Evolutionary conservation across 2,888 invertebrate genomes (phyloP).

Genomic region (Stegophylla sp.): DNA sequence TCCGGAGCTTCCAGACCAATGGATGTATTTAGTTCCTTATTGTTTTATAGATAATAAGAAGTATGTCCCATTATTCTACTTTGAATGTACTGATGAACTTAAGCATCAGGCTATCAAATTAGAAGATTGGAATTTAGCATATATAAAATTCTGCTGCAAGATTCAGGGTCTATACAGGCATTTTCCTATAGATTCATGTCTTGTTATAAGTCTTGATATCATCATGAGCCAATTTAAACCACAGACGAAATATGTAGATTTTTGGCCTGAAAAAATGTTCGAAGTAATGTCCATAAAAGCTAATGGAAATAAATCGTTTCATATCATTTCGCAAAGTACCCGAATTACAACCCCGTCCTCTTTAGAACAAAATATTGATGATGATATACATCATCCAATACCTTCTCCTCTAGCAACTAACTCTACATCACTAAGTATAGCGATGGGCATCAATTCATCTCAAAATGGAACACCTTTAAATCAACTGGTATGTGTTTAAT

Average conservation of each 20-base stretch:
- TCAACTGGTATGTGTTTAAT: conserved; percentile 38
- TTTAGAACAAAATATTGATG: conserved; percentile 25
- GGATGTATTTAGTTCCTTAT: too few species aligned
- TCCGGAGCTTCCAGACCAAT: too few species aligned
- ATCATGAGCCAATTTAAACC: conserved; percentile 90
- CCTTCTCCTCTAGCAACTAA: conserved; percentile 60
- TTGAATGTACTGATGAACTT: conserved; percentile 89
- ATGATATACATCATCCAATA: conserved; percentile 18
- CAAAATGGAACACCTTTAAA: conserved; percentile 33
- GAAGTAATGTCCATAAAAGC: conserved; percentile 67
- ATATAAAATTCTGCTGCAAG: conserved; percentile 92
- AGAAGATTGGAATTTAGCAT: conserved; percentile 90
- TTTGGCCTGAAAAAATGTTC: conserved; percentile 89
- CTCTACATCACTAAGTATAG: conserved; percentile 3
- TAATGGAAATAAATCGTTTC: conserved; percentile 62
- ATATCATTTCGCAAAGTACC: conserved; percentile 3
- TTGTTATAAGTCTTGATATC: conserved; percentile 87
- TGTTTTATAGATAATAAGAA: conserved; percentile 83
- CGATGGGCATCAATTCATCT: neutral
- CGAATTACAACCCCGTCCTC: conserved; percentile 29
- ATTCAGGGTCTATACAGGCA: conserved; percentile 90
- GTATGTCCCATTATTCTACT: conserved; percentile 90
- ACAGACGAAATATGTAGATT: conserved; percentile 88
- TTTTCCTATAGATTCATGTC: conserved; percentile 88
- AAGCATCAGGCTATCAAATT: conserved; percentile 85